phyloP scores from a whole-genome alignment of 2,888 invertebrate genomes.

The Agrenia bidenticulata region DNA sequence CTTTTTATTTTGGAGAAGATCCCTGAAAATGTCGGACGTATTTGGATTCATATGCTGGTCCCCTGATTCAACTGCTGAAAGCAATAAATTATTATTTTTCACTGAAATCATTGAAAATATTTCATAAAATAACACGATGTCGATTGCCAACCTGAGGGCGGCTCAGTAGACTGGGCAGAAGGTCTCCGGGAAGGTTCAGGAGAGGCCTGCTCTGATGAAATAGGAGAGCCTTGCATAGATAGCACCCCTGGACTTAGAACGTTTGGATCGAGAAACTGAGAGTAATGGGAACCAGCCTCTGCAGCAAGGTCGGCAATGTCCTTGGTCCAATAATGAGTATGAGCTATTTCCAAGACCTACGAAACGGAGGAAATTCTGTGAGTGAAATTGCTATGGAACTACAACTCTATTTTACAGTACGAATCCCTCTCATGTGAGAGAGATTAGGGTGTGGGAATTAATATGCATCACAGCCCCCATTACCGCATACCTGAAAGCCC shows the following conservation, averaged over 20 bases:
- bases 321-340: constrained; percentile 96
- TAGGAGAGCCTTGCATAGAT: constrained; percentile 50
- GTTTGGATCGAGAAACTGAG: constrained; percentile 51
- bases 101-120: not conserved
- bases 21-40: constrained; percentile 88
- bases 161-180: constrained; percentile 51
- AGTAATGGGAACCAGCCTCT: constrained; percentile 48
- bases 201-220: constrained; percentile 52
- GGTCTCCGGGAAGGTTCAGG: constrained; percentile 51
- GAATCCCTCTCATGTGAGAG: too few relatives aligned
- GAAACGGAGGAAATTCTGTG: too few relatives aligned
- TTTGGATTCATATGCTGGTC: constrained; percentile 35
- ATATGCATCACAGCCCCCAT: too few relatives aligned
- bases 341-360: constrained; percentile 94
- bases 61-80: not conserved
- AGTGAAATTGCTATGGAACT: too few relatives aligned
- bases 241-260: constrained; percentile 49
- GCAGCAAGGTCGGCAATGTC: constrained; percentile 64
- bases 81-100: not conserved
- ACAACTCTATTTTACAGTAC: too few relatives aligned
- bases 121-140: not conserved
- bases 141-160: constrained; percentile 29
- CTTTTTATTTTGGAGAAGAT: constrained; percentile 89
- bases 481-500: constrained; percentile 70
- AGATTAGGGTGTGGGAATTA: too few relatives aligned